A percentile compares a stretch with the other conserved stretches of the same genome.
phyloP scores from a whole-genome alignment of 2,888 invertebrate genomes.

The Cordilura impudica region DNA sequence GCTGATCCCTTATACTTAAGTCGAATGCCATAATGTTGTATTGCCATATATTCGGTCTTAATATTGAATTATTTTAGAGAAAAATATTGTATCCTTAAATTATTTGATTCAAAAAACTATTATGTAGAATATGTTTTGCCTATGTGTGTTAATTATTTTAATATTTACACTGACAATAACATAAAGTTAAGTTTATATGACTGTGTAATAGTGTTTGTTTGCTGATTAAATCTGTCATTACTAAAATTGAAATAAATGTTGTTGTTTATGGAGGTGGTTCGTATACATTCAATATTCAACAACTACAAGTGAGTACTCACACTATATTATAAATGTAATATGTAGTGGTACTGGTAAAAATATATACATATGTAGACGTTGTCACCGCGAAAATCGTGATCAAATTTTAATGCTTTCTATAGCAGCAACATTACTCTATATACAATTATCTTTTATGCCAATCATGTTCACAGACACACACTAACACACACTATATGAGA shows the following conservation, averaged over 20 bases:
- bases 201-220: conserved; percentile 20
- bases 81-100: too few species aligned
- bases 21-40: too few species aligned
- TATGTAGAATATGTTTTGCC: neutral
- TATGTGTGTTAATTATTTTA: conserved; percentile 7
- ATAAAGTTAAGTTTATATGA: neutral
- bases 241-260: conserved; percentile 46
- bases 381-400: conserved; percentile 48
- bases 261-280: conserved; percentile 33
- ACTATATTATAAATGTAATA: neutral
- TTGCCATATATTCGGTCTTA: too few species aligned
- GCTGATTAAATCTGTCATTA: conserved; percentile 54
- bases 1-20: too few species aligned
- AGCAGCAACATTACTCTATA: conserved; percentile 10
- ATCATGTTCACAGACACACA: conserved; percentile 9
- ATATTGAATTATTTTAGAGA: too few species aligned
- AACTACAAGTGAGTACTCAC: conserved; percentile 9
- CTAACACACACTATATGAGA: neutral
- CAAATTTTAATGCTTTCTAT: conserved; percentile 13
- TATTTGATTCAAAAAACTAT: too few species aligned
- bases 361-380: neutral
- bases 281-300: neutral
- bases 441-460: conserved; percentile 45
- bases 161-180: conserved; percentile 9
- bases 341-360: neutral